These are phyloP conservation scores for Taeniopygia guttata DNA, from an alignment of 2,797 vertebrate genomes.

Conservation along the genomic window DNA sequence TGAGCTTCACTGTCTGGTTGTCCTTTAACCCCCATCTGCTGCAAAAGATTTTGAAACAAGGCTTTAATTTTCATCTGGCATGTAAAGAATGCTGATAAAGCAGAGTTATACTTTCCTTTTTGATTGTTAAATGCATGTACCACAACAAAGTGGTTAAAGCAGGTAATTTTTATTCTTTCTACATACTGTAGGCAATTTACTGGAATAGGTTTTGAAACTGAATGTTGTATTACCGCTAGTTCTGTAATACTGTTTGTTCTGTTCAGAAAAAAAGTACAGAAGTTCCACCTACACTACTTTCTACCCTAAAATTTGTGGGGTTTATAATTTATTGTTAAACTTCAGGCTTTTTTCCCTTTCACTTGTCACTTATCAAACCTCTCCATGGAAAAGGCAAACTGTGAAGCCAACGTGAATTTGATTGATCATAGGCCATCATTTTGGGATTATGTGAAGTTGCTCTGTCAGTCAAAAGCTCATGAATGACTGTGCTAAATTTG, in stretches of 20 bases:
- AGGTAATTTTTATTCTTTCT: background rate
- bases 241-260: background rate
- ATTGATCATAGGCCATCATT: background rate
- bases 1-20: conserved; percentile 70
- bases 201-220: background rate
- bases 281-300: background rate
- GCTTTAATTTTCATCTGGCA: conserved; percentile 31
- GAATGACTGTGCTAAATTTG: background rate
- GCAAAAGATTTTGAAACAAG: conserved; percentile 67
- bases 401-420: background rate
- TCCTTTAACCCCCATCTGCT: conserved; percentile 69
- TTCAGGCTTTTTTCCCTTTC: background rate
- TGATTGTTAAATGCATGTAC: background rate
- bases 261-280: background rate
- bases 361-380: background rate
- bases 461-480: background rate
- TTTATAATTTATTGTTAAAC: background rate
- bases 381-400: background rate
- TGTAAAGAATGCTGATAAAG: background rate
- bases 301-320: background rate
- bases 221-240: background rate
- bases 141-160: background rate
- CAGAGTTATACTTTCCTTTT: background rate
- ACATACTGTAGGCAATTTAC: background rate
- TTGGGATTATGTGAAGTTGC: background rate